Evolutionary conservation across 2,113 vertebrate species (phyloP), one percentile per base, ranked within the genome.

Genomic region (Monarcha castaneiventris): DNA sequence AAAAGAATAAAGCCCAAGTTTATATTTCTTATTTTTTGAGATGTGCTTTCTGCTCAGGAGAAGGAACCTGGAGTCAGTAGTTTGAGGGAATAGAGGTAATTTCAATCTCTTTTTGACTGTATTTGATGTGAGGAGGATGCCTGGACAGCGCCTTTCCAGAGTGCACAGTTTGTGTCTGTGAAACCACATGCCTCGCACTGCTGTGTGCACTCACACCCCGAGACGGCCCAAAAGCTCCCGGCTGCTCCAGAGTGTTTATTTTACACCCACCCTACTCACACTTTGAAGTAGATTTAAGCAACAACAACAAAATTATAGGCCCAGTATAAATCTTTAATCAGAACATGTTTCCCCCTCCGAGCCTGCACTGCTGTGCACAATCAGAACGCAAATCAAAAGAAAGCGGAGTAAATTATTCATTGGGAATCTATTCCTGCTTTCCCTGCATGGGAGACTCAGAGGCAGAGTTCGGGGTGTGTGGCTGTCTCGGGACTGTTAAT

Each of bases 301-400:
- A 66, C 74, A 20, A 56, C 95, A 85, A 63, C 56, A 64, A 58
- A 90, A 83, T 62, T 19, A 29, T 41, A 37, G 33, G 17, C 72
- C 81, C 64, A 1, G 16, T 48, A 84, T 89, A 80, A 94, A 80
- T 89, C 92, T 95, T 89, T 91, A 87, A 95, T 93, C 90, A 84
- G 86, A 86, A 75, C 72, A 29, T 27, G 83, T 14, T 49, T 58
- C 54, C 48, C 71, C 67, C 77, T 71, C 37, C 0, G 52, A 71
- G 80, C 67, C 84, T 4, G 66, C 79, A 4, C 64, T 7, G 86
- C 78, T 69, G 83, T 44, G 79, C 67, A 72, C 89, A 62, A 86
- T 88, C 79, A 46, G 87, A 29, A 75, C 6, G 5, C 62, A 41
- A 82, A 93, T 81, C 85, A 84, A 90, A 95, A 82, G 85, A 33